Evolutionary conservation across 1,140 invertebrate species (phyloP).

Genomic region (Cotesia typhae): DNA sequence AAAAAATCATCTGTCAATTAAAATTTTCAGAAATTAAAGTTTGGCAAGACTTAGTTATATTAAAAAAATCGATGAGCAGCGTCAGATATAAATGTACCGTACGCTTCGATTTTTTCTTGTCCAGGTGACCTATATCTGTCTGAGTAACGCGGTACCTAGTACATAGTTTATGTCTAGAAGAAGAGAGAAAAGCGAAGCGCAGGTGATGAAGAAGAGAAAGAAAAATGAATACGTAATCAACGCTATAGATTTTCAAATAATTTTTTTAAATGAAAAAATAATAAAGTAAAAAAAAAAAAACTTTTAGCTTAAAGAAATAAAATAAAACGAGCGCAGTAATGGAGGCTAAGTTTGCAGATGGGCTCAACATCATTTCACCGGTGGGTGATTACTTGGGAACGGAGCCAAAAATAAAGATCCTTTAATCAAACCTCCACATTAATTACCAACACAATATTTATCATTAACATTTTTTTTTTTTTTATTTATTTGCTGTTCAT

Average conservation of each 20-base stretch:
- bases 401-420: constrained; percentile 1
- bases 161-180: not conserved
- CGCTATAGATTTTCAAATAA: not conserved
- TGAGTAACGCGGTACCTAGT: too few relatives aligned
- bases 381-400: not conserved
- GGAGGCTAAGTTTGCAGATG: not conserved
- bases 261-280: not conserved
- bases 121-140: constrained; percentile 7
- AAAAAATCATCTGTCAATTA: too few relatives aligned
- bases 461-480: too few relatives aligned
- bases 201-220: not conserved
- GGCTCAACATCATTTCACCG: not conserved
- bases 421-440: not conserved
- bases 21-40: too few relatives aligned
- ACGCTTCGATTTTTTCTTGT: not conserved
- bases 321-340: not conserved
- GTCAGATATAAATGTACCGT: constrained; percentile 1
- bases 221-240: constrained; percentile 6
- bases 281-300: constrained; percentile 1
- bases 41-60: not conserved
- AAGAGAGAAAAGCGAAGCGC: not conserved
- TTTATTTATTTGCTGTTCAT: too few relatives aligned
- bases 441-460: too few relatives aligned
- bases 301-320: not conserved
- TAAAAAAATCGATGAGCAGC: not conserved